Evolutionary conservation across 2,797 vertebrate species (phyloP), one percentile per base, ranked within the genome.

Genomic region (Schizopygopsis malacanthus): DNA sequence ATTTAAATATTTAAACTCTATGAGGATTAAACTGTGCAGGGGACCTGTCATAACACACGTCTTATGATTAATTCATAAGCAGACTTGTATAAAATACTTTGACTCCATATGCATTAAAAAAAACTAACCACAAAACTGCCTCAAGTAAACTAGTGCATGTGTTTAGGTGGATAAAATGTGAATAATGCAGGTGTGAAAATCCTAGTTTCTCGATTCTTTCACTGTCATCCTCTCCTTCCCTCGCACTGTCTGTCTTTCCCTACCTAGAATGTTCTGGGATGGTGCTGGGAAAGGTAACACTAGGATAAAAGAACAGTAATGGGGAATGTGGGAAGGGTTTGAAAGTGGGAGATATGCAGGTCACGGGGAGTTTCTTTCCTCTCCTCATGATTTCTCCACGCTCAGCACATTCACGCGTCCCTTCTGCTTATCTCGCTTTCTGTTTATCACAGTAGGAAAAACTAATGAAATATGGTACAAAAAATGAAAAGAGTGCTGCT

Each of bases 1-100:
- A 33, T 80, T 71, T 37, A 81, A 85, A 87, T 83, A 87, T 87
- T 87, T 71, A 83, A 59, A 41, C n/a, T 73, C 41, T 50, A 22
- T 54, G 73, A 25, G 8, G 43, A 71, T 85, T 75, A 79, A 70
- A 82, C 50, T 59, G 33, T 69, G 50, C 50, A 56, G 65, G 77
- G 76, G 79, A 76, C 11, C 43, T 67, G 65, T 85, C 52, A 87
- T 45, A 85, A 87, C 67, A 83, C 7, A 54, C 20, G 45, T 39
- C 61, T 80, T 50, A 76, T 83, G 61, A 50, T 65, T 72, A 81
- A 84, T 86, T 83, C 22, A 81, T 81, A 33, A 28, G 37, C 20
- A 69, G 59, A 18, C n/a, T 52, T 56, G n/a, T 65, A 56, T 76
- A 65, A 83, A 81, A 67, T 10, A 15, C n/a, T 80, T 59, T n/a